Evolutionary conservation across 2,113 vertebrate species (phyloP).

Genomic region (Ptychochromis oligacanthus): DNA sequence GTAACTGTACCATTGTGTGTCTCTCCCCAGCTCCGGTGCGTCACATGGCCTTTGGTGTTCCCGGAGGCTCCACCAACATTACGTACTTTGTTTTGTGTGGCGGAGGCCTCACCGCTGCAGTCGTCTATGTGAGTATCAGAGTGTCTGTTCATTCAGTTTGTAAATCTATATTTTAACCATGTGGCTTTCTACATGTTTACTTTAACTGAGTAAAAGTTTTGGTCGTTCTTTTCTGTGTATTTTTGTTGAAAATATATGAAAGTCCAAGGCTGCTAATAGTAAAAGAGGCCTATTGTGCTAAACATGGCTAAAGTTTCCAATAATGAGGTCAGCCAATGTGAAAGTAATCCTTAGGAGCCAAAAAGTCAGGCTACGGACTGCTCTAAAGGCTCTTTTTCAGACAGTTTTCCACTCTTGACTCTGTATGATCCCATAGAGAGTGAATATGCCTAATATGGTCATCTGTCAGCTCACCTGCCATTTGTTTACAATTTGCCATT

Average conservation of each 20-base stretch:
- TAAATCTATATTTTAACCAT: background rate
- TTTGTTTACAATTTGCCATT: too few species aligned
- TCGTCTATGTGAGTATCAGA: conserved; percentile 86
- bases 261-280: too few species aligned
- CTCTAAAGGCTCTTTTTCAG: background rate
- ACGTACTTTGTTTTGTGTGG: conserved; percentile 85
- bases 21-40: conserved; percentile 78
- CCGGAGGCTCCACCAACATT: conserved; percentile 81
- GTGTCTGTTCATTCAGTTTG: rapidly evolving
- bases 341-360: too few species aligned
- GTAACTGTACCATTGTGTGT: background rate
- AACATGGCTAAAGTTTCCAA: too few species aligned
- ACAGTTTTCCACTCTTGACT: background rate
- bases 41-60: conserved; percentile 85
- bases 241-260: too few species aligned
- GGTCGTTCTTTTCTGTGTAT: too few species aligned
- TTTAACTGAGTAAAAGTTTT: too few species aligned
- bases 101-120: conserved; percentile 84
- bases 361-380: too few species aligned
- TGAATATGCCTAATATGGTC: background rate
- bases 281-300: too few species aligned
- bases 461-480: background rate
- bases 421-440: background rate
- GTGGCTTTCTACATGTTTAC: background rate
- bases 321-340: too few species aligned